These are phyloP conservation scores for Diplazon laetatorius DNA, from an alignment of 2,888 invertebrate species.

Conservation along the genomic window DNA sequence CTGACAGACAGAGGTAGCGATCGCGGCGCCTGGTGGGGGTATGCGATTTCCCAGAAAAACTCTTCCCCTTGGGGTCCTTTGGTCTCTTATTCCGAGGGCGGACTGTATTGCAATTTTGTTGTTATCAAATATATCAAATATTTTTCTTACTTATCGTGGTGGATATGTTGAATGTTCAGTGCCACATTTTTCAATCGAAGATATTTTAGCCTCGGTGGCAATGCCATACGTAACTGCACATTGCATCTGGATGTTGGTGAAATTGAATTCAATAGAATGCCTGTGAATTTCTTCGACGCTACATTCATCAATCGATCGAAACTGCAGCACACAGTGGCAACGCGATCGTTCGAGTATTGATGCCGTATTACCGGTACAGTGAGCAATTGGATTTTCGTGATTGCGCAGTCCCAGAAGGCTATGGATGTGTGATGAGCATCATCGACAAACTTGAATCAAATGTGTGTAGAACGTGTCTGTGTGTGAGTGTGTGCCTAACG, in stretches of 20 bases:
- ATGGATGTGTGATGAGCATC: conserved; percentile 4
- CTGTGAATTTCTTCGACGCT: conserved; percentile 1
- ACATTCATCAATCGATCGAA: conserved; percentile 25
- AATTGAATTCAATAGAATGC: not conserved
- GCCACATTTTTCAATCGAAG: not conserved
- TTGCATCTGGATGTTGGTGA: not conserved
- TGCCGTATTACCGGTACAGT: not conserved
- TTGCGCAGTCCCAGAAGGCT: not conserved
- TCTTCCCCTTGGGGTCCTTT: too few relatives aligned
- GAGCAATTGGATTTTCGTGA: conserved; percentile 18
- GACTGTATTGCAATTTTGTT: too few relatives aligned
- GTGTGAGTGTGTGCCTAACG: too few relatives aligned
- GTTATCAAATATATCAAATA: not conserved
- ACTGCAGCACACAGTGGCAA: not conserved
- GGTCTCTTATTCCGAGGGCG: too few relatives aligned
- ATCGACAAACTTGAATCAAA: not conserved
- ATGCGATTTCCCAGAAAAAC: too few relatives aligned
- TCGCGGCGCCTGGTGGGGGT: too few relatives aligned
- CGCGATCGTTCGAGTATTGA: not conserved
- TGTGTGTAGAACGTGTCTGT: not conserved
- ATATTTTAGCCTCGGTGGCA: not conserved
- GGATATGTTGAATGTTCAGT: not conserved
- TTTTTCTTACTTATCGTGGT: not conserved
- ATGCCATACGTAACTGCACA: conserved; percentile 7
- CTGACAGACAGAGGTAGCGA: too few relatives aligned